Conservation (phyloP, 2,797 vertebrate species). For the Scolopax bukidnonensis region DNA sequence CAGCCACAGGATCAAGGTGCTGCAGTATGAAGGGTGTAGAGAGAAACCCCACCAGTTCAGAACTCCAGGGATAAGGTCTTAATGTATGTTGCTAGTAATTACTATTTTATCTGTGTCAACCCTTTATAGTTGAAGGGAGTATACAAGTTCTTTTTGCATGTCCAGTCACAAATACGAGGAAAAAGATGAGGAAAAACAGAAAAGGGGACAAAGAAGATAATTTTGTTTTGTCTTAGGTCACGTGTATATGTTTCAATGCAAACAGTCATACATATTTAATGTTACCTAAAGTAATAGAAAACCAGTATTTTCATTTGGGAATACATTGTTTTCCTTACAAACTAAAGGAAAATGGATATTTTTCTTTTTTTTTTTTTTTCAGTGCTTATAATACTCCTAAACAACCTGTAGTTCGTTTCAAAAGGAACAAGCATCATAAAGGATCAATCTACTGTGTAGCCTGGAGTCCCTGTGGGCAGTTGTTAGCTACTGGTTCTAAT, state of each 20-base stretch:
- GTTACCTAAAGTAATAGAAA: background rate
- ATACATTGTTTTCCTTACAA: background rate
- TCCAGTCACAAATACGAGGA: background rate
- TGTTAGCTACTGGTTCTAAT: conserved; percentile 96
- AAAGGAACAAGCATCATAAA: conserved; percentile 98
- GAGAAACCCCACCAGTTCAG: background rate
- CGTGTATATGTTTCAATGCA: background rate
- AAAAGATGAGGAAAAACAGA: background rate
- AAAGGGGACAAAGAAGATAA: background rate
- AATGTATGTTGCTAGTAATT: background rate
- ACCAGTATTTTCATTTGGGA: background rate
- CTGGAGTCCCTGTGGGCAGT: conserved; percentile 96
- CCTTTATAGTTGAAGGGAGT: background rate
- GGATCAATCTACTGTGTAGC: conserved; percentile 98
- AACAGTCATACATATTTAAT: background rate
- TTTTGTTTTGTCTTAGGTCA: background rate
- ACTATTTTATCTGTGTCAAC: background rate
- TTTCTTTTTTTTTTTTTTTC: background rate
- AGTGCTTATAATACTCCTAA: conserved; percentile 82
- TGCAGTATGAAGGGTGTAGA: background rate
- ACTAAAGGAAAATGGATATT: background rate
- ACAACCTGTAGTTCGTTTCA: conserved; percentile 91
- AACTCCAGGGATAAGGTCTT: background rate
- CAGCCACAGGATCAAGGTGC: background rate
- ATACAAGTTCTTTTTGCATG: background rate